Base-by-base conservation (phyloP, 2,888 invertebrate genomes). In the Acanthoscelides obtectus region DNA sequence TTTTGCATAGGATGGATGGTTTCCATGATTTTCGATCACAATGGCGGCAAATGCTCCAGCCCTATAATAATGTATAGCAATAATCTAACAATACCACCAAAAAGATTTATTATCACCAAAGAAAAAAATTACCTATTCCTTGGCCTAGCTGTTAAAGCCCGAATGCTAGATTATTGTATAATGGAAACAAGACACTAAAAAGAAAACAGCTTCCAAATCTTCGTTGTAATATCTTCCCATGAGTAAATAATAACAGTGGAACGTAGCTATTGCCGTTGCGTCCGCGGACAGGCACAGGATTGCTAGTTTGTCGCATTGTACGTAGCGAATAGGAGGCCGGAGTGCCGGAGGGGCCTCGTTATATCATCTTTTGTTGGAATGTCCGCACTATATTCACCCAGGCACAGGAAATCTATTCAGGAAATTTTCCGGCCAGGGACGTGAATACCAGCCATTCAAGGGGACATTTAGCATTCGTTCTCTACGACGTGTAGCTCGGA, bases 351-450 rank as follows among this genome's bases (percentile, higher is more conserved):
- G 66, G 66, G 12, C 45, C 66, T 66, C 66, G 66, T 66, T 66
- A 66, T 66, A 66, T 66, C 22, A 66, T 66, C 66, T 66, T 66
- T 66, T 66, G 66, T 66, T 66, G 66, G 20, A 22, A 66, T 22
- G 66, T 66, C 66, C 66, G 66, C 66, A 22, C 66, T 66, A 22
- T 66, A 66, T 66, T 66, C 66, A 66, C 22, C 66, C 66, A 66
- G 19, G 22, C 22, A 66, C 66, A 66, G 66, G 66, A 66, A 66
- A 66, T 66, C 66, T 66, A 66, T 66, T 66, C 66, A 66, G 66
- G 66, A 20, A 66, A 66, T 66, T 66, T 66, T 66, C 66, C 66
- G 66, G 66, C 22, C 22, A 17, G 22, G 8, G 66, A 66, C 45
- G 45, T 45, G 12, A 45, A 45, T 45, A 45, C 45, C 6, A 45